Conservation (phyloP, 2,113 vertebrate species). For the Rhinoderma darwinii region DNA sequence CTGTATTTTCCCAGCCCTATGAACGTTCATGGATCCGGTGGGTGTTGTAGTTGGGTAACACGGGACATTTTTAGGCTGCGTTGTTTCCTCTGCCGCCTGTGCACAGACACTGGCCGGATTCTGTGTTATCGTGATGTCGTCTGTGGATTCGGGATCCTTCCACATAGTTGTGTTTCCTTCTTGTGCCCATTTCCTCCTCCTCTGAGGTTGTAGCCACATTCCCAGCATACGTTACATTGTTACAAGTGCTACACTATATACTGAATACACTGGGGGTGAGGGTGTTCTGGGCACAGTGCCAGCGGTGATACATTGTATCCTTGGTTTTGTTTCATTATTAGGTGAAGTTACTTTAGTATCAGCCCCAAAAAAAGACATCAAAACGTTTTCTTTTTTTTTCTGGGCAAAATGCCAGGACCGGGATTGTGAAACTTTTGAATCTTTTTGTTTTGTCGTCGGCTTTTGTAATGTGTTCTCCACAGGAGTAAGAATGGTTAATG, state of each 20-base stretch:
- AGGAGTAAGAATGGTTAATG: not conserved
- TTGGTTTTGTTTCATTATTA: not conserved
- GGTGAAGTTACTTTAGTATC: not conserved
- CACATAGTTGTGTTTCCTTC: not conserved
- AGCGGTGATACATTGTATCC: conserved; percentile 4
- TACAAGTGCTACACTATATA: not conserved
- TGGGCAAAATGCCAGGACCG: not conserved
- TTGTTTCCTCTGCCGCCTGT: too few species aligned
- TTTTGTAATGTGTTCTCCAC: not conserved
- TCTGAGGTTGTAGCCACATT: not conserved
- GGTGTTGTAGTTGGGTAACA: too few species aligned
- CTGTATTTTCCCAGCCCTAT: too few species aligned
- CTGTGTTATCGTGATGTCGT: too few species aligned
- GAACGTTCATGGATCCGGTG: too few species aligned
- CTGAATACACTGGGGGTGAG: not conserved
- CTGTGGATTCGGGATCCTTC: too few species aligned
- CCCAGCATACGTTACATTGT: not conserved
- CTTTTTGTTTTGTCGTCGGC: not conserved
- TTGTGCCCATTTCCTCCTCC: too few species aligned
- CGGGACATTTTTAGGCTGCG: too few species aligned
- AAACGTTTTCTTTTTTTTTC: not conserved
- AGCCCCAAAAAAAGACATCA: not conserved
- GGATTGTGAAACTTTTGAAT: not conserved
- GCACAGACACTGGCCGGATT: too few species aligned
- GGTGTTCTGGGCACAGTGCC: not conserved